Evolutionary conservation across 2,888 invertebrate genomes (phyloP).

Genomic region (Machimus rusticus): DNA sequence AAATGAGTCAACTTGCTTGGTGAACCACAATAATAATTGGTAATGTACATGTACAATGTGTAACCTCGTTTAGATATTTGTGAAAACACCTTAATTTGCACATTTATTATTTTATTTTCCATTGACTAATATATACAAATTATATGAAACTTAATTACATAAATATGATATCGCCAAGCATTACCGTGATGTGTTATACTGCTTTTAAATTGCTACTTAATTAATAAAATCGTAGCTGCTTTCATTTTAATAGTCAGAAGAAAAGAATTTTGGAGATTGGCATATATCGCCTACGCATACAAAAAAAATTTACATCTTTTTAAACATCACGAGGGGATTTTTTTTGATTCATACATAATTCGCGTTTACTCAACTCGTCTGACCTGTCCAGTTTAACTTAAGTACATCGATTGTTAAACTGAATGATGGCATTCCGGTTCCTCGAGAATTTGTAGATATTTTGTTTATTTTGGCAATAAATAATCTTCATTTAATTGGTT

Average conservation of each 20-base stretch:
- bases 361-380: neutral
- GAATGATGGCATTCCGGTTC: neutral
- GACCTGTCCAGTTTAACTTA: neutral
- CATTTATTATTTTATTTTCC: too few relatives aligned
- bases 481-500: neutral
- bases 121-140: too few relatives aligned
- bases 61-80: neutral
- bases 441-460: neutral
- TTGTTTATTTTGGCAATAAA: neutral
- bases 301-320: neutral
- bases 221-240: neutral
- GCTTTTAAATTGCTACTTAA: neutral
- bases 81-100: too few relatives aligned
- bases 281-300: neutral
- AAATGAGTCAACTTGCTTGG: neutral
- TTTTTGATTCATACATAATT: neutral
- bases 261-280: neutral
- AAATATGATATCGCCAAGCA: neutral
- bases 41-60: neutral
- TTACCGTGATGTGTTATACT: neutral
- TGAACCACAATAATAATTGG: neutral
- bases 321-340: neutral
- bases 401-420: neutral
- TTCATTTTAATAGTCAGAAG: neutral
- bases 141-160: neutral